phyloP scores from a whole-genome alignment of 2,797 vertebrate species.

The Somateria mollissima region DNA sequence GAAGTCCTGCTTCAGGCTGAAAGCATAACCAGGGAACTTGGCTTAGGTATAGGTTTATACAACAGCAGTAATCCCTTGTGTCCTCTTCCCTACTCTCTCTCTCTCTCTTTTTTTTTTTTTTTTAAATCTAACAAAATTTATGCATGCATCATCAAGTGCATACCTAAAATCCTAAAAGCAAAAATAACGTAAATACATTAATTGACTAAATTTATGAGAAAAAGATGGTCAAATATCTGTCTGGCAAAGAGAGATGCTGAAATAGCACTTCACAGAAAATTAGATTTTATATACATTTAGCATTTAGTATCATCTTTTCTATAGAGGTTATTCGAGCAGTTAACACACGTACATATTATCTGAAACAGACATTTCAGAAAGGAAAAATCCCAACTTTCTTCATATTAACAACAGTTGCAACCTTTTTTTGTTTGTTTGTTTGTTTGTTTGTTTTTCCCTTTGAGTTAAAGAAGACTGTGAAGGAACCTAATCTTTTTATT shows the following conservation, averaged over 20 bases:
- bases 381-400: background rate
- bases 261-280: background rate
- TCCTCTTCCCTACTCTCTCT: fast-evolving
- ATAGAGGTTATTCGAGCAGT: background rate
- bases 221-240: background rate
- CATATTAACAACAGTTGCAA: background rate
- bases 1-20: background rate
- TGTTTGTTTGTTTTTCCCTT: background rate
- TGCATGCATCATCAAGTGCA: background rate
- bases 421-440: background rate
- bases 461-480: background rate
- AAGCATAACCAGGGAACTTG: background rate
- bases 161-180: background rate
- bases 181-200: background rate
- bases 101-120: background rate
- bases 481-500: background rate
- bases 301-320: background rate
- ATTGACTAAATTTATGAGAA: background rate
- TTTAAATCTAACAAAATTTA: background rate
- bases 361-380: background rate
- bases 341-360: background rate
- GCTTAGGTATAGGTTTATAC: background rate
- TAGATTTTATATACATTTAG: background rate
- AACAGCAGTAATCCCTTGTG: background rate
- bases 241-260: background rate